A percentile compares a stretch with the other conserved stretches of the same genome.
Conservation (phyloP, 2,113 vertebrate species). For the Siphamia tubifer region DNA sequence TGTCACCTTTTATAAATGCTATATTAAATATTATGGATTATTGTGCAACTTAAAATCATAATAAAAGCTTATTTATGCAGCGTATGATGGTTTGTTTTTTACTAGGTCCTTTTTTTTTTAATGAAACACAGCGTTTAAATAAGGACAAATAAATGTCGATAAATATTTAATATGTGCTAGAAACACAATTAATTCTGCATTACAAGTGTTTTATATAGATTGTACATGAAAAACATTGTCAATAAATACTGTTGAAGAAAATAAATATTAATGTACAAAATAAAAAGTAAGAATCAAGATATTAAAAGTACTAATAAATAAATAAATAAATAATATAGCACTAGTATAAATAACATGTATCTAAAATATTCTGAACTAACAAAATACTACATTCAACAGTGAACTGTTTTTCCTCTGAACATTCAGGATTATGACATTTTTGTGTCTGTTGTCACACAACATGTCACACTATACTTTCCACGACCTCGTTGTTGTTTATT, state of each 20-base stretch:
- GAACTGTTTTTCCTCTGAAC: background rate
- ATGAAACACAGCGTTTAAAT: too few relatives aligned
- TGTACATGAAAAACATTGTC: background rate
- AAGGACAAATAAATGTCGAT: background rate
- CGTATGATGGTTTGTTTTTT: background rate
- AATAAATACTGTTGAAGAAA: conserved; percentile 18
- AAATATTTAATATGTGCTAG: conserved; percentile 20
- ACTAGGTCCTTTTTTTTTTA: too few relatives aligned
- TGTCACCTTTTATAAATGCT: background rate
- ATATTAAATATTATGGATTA: background rate
- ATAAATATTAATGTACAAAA: conserved; percentile 29
- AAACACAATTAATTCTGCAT: background rate
- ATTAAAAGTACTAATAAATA: conserved; percentile 2
- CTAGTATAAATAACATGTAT: conserved; percentile 17
- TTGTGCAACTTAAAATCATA: background rate
- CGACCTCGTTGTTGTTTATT: background rate
- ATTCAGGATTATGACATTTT: background rate
- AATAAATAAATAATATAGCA: conserved; percentile 1
- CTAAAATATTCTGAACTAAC: too few relatives aligned
- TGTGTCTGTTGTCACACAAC: background rate
- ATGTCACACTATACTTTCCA: background rate
- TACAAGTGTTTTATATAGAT: background rate
- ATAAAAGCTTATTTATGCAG: background rate
- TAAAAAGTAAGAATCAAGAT: conserved; percentile 1
- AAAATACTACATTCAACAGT: too few relatives aligned